Evolutionary conservation across 2,888 invertebrate species (phyloP), one percentile per base, ranked within the genome.

Genomic region (Catotricha subobsoleta): DNA sequence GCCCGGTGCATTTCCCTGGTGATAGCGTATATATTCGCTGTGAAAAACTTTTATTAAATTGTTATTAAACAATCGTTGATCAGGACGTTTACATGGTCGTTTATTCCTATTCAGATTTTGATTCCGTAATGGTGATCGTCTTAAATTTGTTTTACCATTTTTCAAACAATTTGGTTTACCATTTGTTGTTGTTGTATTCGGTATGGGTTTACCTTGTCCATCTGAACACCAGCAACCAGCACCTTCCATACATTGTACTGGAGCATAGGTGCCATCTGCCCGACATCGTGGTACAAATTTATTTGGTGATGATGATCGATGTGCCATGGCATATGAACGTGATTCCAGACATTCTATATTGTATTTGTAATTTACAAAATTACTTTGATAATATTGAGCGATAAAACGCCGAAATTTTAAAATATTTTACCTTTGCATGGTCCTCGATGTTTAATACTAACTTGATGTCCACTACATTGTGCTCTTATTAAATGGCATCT

Each of bases 161-260:
- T 61, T 65, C 35, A 65, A 68, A 57, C 84, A 84, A 50, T 74
- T 74, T 33, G 84, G 79, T 51, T 73, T 69, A 41, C 72, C 70
- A 50, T 74, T 73, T 47, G 74, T 71, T 10, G 79, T 75, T 5
- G 83, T 76, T 4, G 86, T 84, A 51, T 83, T 80, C 9, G 80
- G 75, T 40, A 91, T 69, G 1, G 86, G 87, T 49, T 74, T 74
- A 30, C 92, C 92, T 49, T 78, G 74, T 12, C 76, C 73, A 2
- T 83, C 82, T 45, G 88, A 90, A 59, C 92, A 94, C 90, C 90
- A 91, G 65, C 91, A 92, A 55, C 73, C 74, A 2, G 82, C 77
- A 42, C 75, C 75, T 6, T 69, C 66, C 53, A 83, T 76, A 57
- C 91, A 92, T 64, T 92, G 92, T 44, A 86, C 76, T 9, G 82